phyloP scores from a whole-genome alignment of 1,140 invertebrate species.

The Zaprionus africanus region DNA sequence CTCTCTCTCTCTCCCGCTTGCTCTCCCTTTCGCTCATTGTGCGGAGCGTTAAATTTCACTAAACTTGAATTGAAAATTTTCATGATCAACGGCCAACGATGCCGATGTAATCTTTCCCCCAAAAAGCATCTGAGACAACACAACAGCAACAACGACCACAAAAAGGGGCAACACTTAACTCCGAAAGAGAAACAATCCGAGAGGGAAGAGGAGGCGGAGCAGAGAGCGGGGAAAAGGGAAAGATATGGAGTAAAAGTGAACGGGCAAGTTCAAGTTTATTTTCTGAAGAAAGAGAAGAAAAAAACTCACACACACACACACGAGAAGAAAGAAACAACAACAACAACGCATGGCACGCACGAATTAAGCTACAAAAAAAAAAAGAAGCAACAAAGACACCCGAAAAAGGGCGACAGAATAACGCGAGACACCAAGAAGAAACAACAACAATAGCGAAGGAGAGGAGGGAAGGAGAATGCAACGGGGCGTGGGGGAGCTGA shows the following conservation, averaged over 20 bases:
- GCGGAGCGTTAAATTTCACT: conserved; percentile 75
- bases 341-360: conserved; percentile 56
- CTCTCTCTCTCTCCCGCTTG: not conserved
- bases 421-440: conserved; percentile 24
- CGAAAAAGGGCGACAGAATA: conserved; percentile 69
- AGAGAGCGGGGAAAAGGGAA: conserved; percentile 23
- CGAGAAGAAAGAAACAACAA: conserved; percentile 39
- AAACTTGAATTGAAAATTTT: conserved; percentile 83
- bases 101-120: conserved; percentile 46
- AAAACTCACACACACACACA: conserved; percentile 21
- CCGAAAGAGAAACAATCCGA: conserved; percentile 38
- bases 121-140: conserved; percentile 43
- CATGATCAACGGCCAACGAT: conserved; percentile 76
- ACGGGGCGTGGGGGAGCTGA: not conserved
- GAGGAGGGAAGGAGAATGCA: conserved; percentile 9
- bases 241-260: conserved; percentile 78
- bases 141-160: conserved; percentile 15
- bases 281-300: conserved; percentile 55
- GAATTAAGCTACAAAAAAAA: conserved; percentile 69
- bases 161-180: conserved; percentile 49
- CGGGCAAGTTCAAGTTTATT: conserved; percentile 83
- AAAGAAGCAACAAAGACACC: conserved; percentile 22
- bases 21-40: conserved; percentile 11
- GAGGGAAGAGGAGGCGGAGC: not conserved
- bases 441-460: conserved; percentile 20